Conservation (phyloP, 1,140 invertebrate species). For the Zaprionus gabonicus region DNA sequence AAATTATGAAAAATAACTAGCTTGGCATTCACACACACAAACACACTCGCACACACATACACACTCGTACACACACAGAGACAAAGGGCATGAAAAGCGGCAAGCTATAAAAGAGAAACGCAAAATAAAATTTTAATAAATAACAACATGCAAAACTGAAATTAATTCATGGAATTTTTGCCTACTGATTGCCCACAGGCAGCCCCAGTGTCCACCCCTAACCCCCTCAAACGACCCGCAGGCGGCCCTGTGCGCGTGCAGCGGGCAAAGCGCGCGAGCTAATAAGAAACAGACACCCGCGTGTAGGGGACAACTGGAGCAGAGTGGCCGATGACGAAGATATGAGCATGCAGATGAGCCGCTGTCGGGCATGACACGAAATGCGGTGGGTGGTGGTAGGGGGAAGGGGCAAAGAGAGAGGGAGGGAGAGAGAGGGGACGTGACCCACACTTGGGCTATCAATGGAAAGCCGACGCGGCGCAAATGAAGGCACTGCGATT, state of each 20-base stretch:
- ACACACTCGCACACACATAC: background rate
- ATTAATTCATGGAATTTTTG: slow-evolving; percentile 82
- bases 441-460: slow-evolving; percentile 61
- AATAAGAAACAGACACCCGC: slow-evolving; percentile 82
- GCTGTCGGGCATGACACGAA: slow-evolving; percentile 51
- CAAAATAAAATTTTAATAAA: slow-evolving; percentile 79
- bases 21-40: slow-evolving; percentile 2
- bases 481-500: slow-evolving; percentile 79
- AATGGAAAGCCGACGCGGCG: slow-evolving; percentile 69
- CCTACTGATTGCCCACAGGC: slow-evolving; percentile 50
- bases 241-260: slow-evolving; percentile 41
- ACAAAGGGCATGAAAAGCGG: slow-evolving; percentile 49
- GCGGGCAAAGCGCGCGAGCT: slow-evolving; percentile 44
- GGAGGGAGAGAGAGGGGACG: background rate
- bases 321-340: slow-evolving; percentile 66
- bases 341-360: slow-evolving; percentile 78
- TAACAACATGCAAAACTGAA: slow-evolving; percentile 84
- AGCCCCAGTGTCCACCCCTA: background rate
- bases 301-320: slow-evolving; percentile 59
- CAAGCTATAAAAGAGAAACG: slow-evolving; percentile 69
- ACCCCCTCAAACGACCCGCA: background rate
- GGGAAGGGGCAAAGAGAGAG: background rate
- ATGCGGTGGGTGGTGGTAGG: slow-evolving; percentile 14
- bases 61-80: background rate
- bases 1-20: slow-evolving; percentile 51